Evolutionary conservation across 1,140 invertebrate genomes (phyloP).

Genomic region (Ceratoteleas bidentatus): DNA sequence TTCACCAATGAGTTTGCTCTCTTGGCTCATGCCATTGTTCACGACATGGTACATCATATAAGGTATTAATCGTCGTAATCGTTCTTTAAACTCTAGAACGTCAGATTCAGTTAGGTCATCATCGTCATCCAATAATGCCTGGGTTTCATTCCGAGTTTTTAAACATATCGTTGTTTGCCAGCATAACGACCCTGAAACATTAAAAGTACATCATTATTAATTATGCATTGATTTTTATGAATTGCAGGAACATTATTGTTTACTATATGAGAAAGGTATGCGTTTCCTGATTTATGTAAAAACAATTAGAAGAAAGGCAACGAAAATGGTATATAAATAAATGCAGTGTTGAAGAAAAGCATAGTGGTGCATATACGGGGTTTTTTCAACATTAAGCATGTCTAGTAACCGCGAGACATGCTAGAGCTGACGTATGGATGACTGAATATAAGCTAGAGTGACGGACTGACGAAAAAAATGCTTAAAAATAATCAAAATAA

Average conservation of each 20-base stretch:
- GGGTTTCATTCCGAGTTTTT: slow-evolving; percentile 49
- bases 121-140: slow-evolving; percentile 46
- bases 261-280: too few relatives aligned
- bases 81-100: slow-evolving; percentile 81
- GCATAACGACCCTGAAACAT: slow-evolving; percentile 64
- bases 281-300: too few relatives aligned
- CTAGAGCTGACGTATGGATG: slow-evolving; percentile 63
- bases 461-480: slow-evolving; percentile 62
- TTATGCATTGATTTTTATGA: neutral
- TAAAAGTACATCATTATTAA: neutral
- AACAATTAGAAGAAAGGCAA: too few relatives aligned
- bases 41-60: slow-evolving; percentile 91
- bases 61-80: slow-evolving; percentile 88
- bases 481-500: slow-evolving; percentile 63
- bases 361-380: slow-evolving; percentile 49
- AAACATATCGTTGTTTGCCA: slow-evolving; percentile 8
- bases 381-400: slow-evolving; percentile 53
- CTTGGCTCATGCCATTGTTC: slow-evolving; percentile 80
- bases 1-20: slow-evolving; percentile 23
- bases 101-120: slow-evolving; percentile 67
- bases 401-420: slow-evolving; percentile 59
- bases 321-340: neutral
- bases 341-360: slow-evolving; percentile 23
- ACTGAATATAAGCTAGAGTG: slow-evolving; percentile 60
- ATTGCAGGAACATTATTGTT: neutral